Evolutionary conservation across 2,888 invertebrate species (phyloP), one percentile per base, ranked within the genome.

Genomic region (Drosophila borborema): DNA sequence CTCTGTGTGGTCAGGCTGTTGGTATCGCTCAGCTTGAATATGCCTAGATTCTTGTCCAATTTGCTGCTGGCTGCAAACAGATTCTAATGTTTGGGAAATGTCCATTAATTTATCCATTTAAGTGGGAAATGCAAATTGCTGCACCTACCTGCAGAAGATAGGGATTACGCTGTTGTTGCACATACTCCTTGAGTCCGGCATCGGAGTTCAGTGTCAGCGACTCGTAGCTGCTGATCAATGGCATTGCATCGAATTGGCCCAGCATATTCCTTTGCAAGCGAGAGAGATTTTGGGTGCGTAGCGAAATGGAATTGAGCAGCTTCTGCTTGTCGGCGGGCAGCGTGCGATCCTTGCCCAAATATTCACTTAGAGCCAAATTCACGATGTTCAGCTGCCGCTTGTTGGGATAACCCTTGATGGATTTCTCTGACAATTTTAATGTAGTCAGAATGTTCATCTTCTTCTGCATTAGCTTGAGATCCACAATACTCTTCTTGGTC

Each of bases 201-300:
- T 97, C 94, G 61, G 97, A 94, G 10, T 18, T 7, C 77, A 96
- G 95, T 89, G 96, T 95, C 16, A 77, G 12, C 2, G 67, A 45
- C 12, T 67, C 65, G 93, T 98, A 97, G 96, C 97, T 97, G 91
- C 96, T 95, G 61, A 98, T 93, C 93, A 97, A 96, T 41, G 96
- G 95, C 83, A 96, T 96, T 91, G 97, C 95, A 92, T 96, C 96
- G 31, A 95, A 94, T 71, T 93, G 93, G 55, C 94, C 93, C 72
- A 97, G 92, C 9, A 77, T 51, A 67, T 95, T 92, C 16, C 93
- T 90, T 45, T 94, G 94, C 71, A 96, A 94, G 81, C 95, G 94
- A 56, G 95, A 94, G 56, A 97, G 93, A 49, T 94, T 93, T 89
- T 95, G 95, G 60, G 97, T 94, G 87, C 96, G 95, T 81, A 95